Evolutionary conservation across 2,797 vertebrate species (phyloP), one percentile per base, ranked within the genome.

Genomic region (Falco novaeseelandiae): DNA sequence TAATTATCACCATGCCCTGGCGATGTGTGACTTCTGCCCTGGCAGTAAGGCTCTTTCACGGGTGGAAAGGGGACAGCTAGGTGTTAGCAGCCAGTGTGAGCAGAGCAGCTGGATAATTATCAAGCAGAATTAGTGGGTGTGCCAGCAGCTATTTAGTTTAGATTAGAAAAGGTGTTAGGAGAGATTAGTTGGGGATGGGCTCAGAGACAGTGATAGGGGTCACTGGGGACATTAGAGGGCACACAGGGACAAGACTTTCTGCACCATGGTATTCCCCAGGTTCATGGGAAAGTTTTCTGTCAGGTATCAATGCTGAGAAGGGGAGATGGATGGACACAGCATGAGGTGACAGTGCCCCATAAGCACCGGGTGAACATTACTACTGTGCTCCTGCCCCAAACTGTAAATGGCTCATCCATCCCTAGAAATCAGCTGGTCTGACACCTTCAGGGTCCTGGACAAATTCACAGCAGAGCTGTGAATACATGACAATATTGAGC

Each of bases 81-180:
- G 23, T 79, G 54, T 61, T 61, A 90, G 38, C 40, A 76, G 65
- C 4, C 32, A 40, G 51, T 21, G 49, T 0, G 0, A 66, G 48
- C 51, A 27, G 14, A 49, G 72, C 72, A 36, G 29, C 54, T 84
- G 62, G 32, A 92, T 92, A 88, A 90, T 84, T 82, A 96, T 42
- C 46, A 19, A 29, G 16, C 73, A 84, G 93, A 95, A 84, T 79
- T 87, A 84, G 73, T 32, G 66, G 54, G 54, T 87, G 94, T 93
- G 76, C 77, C 88, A 93, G 58, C 49, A 95, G 92, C 90, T 94
- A 46, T 84, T 90, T 87, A 92, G 73, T 95, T 93, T 67, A 94
- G 91, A 94, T 94, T 90, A 96, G 86, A 55, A 88, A 94, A 96
- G 83, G 93, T 97, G 93, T 96, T 96, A 96, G 73, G 27, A 82